A percentile compares a stretch with the other conserved stretches of the same genome.
Evolutionary conservation across 92 coral and sea anemone genomes (phyloP).

Genomic region (Nematostella vectensis): DNA sequence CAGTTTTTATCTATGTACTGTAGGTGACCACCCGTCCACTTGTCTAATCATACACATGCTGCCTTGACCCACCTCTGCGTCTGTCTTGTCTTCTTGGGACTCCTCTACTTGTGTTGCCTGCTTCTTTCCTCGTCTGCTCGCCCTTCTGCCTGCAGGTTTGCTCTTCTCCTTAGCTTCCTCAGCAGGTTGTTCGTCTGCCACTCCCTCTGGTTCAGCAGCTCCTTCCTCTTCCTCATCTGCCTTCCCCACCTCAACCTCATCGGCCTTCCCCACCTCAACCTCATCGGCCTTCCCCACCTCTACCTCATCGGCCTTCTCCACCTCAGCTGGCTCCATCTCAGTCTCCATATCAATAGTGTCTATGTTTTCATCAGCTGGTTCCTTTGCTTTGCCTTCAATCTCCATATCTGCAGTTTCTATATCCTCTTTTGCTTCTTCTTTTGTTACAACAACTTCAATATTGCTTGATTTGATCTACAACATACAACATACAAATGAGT

Average conservation of each 20-base stretch:
- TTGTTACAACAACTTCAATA: slow-evolving; percentile 19
- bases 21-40: no score
- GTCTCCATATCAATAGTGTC: background rate
- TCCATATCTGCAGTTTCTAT: slow-evolving; percentile 5
- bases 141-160: slow-evolving; percentile 13
- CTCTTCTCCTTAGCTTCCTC: slow-evolving; percentile 14
- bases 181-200: no score
- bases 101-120: slow-evolving; percentile 8
- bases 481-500: background rate
- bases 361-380: background rate
- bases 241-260: background rate
- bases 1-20: no score
- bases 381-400: slow-evolving; percentile 6
- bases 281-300: slow-evolving; percentile 6
- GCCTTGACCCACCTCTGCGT: no score
- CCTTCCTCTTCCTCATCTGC: background rate
- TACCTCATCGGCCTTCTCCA: background rate
- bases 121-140: slow-evolving; percentile 19
- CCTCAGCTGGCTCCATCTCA: background rate
- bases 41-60: no score
- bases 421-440: background rate
- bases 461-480: slow-evolving; percentile 4
- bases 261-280: background rate
- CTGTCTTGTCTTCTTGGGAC: slow-evolving; percentile 5
- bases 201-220: background rate